Evolutionary conservation across 2,888 invertebrate genomes (phyloP).

Genomic region (Dione juno): DNA sequence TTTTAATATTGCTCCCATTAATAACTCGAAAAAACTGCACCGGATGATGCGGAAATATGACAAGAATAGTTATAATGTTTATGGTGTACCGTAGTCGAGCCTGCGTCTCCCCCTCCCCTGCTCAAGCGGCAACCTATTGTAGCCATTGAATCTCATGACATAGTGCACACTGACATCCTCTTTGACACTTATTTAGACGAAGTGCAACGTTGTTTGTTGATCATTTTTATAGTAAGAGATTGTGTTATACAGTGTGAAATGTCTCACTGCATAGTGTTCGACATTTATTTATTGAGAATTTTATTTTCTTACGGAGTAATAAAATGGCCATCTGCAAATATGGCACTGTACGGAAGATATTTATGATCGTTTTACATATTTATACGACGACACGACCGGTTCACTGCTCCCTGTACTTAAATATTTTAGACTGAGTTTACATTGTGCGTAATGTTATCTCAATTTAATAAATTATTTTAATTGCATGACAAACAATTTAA

Average conservation of each 20-base stretch:
- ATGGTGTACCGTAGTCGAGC: conserved; percentile 69
- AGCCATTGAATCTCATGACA: conserved; percentile 82
- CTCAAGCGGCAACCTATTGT: conserved; percentile 79
- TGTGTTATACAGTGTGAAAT: conserved; percentile 81
- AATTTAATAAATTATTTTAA: conserved; percentile 29
- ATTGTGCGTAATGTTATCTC: conserved; percentile 34
- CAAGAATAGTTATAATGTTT: conserved; percentile 60
- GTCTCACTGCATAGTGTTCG: conserved; percentile 81
- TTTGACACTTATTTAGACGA: conserved; percentile 58
- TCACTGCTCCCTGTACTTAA: conserved; percentile 60
- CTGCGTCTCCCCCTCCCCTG: conserved; percentile 77
- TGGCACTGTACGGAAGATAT: conserved; percentile 66
- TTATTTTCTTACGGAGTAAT: conserved; percentile 81
- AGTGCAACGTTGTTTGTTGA: conserved; percentile 82
- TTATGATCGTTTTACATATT: conserved; percentile 50
- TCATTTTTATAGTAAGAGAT: conserved; percentile 82
- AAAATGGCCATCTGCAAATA: conserved; percentile 82
- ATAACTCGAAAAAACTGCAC: conserved; percentile 53
- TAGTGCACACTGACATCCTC: conserved; percentile 70
- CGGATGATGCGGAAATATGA: conserved; percentile 68
- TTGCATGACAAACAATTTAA: conserved; percentile 31
- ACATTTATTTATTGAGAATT: conserved; percentile 83
- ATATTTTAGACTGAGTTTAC: conserved; percentile 31
- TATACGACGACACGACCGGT: conserved; percentile 48
- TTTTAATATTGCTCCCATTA: conserved; percentile 56